Base-by-base conservation (phyloP, 92 coral and sea anemone genomes). In the Zoanthus sociatus region DNA sequence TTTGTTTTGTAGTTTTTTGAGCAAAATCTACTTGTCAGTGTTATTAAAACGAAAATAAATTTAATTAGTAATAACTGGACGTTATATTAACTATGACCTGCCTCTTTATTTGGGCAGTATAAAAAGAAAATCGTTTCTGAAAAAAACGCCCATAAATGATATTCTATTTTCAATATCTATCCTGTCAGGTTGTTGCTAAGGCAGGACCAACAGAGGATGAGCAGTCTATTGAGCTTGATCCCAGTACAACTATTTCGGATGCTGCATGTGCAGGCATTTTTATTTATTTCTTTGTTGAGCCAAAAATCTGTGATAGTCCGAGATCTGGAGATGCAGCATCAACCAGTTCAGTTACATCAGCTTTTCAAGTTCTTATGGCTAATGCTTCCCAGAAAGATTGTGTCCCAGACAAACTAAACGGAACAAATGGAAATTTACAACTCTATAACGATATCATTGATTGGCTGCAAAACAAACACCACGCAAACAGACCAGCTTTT, bases 361-460 rank as follows among this genome's bases (percentile, higher is more conserved):
- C 83, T 78, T 78, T 78, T 78, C 69, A 78, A 78, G 83, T 78
- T 78, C 68, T 77, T 55, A 54, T 77, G 68, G 48, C 82, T 77
- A 53, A 77, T 55, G 82, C 82, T 77, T 77, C 82, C 46, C 44
- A 77, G 82, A 77, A 77, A 77, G 82, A 76, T 76, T 76, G 64
- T 76, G 67, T 76, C 66, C 81, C 81, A 26, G 46, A 51, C 81
- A 51, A 77, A 55, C 68, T 77, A 9, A 77, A 77, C 67, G 69
- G 48, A 77, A 77, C 82, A 77, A 77, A 77, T 77, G 68, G 63
- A 77, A 77, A 55, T 77, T 50, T 69, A 77, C 69, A 69, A 77
- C 82, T 77, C 82, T 16, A 87, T 60, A 87, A 87, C 66, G 84
- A 87, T 63, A 87, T 87, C 66, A 76, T 78, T 76, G 74, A 61